Evolutionary conservation across 2,888 invertebrate species (phyloP).

Genomic region (Leucania comma): DNA sequence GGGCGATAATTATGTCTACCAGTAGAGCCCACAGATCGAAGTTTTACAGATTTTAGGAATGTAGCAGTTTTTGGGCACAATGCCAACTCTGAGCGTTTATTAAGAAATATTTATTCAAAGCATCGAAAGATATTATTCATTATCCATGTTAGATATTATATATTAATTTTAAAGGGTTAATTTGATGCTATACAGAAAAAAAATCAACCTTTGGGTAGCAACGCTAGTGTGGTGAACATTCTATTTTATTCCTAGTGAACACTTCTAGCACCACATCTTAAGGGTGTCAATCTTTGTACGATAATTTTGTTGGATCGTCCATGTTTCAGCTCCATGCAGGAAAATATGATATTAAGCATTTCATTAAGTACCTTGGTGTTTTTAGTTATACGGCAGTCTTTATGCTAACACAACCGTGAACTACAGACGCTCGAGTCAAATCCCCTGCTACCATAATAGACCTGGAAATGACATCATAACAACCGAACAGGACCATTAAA

Average conservation of each 20-base stretch:
- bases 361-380: too few relatives aligned
- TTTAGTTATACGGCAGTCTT: too few relatives aligned
- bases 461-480: neutral
- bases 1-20: neutral
- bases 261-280: too few relatives aligned
- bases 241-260: too few relatives aligned
- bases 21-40: neutral
- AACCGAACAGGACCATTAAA: constrained; percentile 1
- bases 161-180: neutral
- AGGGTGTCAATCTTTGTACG: too few relatives aligned
- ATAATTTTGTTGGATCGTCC: too few relatives aligned
- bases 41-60: neutral
- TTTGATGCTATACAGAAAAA: neutral
- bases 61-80: neutral
- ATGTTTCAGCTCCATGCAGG: too few relatives aligned
- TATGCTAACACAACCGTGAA: neutral
- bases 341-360: too few relatives aligned
- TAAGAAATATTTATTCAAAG: constrained; percentile 7
- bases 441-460: constrained; percentile 7
- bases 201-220: neutral
- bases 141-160: neutral
- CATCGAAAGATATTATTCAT: neutral
- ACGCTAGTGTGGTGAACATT: too few relatives aligned
- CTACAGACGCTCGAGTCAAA: neutral
- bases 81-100: constrained; percentile 4